Percentiles rank a stretch among this genome's conserved stretches.
Evolutionary conservation across 2,797 vertebrate species (phyloP).

Genomic region (Rhyacichthys aspro): DNA sequence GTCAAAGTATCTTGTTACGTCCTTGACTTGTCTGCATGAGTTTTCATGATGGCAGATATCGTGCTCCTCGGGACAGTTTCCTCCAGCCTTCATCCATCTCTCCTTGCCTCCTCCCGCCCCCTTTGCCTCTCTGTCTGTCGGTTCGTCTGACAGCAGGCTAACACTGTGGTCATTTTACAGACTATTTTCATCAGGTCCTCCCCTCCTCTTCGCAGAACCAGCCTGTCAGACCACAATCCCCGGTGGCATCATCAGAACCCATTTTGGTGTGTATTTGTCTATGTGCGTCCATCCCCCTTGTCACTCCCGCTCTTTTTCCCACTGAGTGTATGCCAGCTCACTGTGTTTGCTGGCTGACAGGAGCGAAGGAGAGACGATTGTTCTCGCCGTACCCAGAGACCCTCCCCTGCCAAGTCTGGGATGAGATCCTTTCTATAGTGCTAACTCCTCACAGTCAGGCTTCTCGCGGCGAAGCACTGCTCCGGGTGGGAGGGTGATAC

Average conservation of each 20-base stretch:
- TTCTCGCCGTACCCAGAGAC: slow-evolving; percentile 74
- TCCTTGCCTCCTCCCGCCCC: slow-evolving; percentile 16
- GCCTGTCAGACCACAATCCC: slow-evolving; percentile 62
- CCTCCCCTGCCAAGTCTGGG: slow-evolving; percentile 75
- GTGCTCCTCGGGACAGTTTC: slow-evolving; percentile 32
- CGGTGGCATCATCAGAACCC: slow-evolving; percentile 53
- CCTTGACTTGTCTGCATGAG: neutral
- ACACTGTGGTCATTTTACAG: slow-evolving; percentile 62
- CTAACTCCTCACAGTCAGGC: slow-evolving; percentile 71
- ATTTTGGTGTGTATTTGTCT: slow-evolving; percentile 38
- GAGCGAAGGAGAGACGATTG: slow-evolving; percentile 71
- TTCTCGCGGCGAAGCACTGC: slow-evolving; percentile 59
- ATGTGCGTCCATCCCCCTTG: slow-evolving; percentile 50
- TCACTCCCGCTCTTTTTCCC: slow-evolving; percentile 71
- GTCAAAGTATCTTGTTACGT: too few species aligned
- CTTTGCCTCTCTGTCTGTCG: slow-evolving; percentile 31
- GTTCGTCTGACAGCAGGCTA: slow-evolving; percentile 52
- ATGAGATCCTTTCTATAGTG: slow-evolving; percentile 70
- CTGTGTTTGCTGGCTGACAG: slow-evolving; percentile 79
- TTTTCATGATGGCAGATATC: slow-evolving; percentile 33
- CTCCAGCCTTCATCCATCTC: slow-evolving; percentile 16
- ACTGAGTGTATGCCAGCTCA: slow-evolving; percentile 72
- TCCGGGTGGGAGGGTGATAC: slow-evolving; percentile 60
- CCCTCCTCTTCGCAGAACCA: slow-evolving; percentile 59
- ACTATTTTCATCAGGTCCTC: slow-evolving; percentile 63